Evolutionary conservation across 2,888 invertebrate genomes (phyloP), one percentile per base, ranked within the genome.

Genomic region (Parthenolecanium corni): DNA sequence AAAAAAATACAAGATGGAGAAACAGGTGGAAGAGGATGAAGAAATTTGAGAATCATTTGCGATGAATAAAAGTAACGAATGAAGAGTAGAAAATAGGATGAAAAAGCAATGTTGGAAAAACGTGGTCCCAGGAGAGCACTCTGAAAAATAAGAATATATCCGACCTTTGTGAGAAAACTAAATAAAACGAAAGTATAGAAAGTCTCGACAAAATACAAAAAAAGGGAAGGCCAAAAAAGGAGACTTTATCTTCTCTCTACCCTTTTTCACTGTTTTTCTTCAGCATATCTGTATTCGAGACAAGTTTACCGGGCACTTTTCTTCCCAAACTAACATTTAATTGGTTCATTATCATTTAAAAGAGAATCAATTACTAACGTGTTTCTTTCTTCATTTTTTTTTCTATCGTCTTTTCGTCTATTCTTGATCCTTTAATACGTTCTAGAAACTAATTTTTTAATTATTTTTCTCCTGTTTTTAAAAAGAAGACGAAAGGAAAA

Each of bases 301-400:
- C 52, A 20, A 52, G 52, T 52, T 52, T 52, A 52, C 52, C 49
- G 20, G 49, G 49, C 49, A 49, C 49, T 49, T 49, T 49, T 21
- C 52, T 52, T 14, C 24, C 36, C 52, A 52, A 52, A 52, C 31
- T 52, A 31, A 52, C 52, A 49, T 52, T 52, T 52, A 52, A 52
- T 52, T 52, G 36, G 52, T 52, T 52, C 52, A 52, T 52, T 52
- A 52, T 31, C 52, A 52, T 52, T 52, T 52, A 52, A 52, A 52
- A 25, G 52, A 52, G 52, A 31, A 52, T 52, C 52, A 52, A 24
- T 52, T 52, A 36, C 52, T 31, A n/a, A n/a, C 16, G 31, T 31
- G 31, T 52, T 31, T 52, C 18, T 52, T 24, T 51, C 21, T 51
- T 23, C 14, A 3, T 44, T 14, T 44, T 14, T 44, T 44, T n/a